Base-by-base conservation (phyloP, 2,888 invertebrate genomes). In the Diaphora mendica region DNA sequence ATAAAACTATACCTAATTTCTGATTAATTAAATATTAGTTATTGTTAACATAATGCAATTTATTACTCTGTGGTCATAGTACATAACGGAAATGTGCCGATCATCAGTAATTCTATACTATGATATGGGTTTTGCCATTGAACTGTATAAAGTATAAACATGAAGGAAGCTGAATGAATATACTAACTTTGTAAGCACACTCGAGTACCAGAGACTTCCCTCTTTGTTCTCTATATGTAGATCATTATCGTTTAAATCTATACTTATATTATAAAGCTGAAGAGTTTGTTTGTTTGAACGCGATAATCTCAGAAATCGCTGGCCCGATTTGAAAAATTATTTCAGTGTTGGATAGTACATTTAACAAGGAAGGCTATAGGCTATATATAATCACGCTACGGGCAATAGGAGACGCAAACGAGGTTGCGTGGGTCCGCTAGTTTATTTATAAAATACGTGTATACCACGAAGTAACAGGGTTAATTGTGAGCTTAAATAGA, bases 21-120 rank as follows among this genome's bases (percentile, higher is more conserved):
- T n/a, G n/a, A n/a, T n/a, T n/a, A n/a, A n/a, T n/a, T n/a, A n/a
- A n/a, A n/a, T n/a, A n/a, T n/a, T n/a, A n/a, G 4, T 48, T 48
- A 17, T 44, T 44, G 20, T 48, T 23, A 7, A 65, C n/a, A 8
- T 66, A 66, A 26, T 17, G 42, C 26, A 26, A 9, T 44, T 8
- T 17, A 44, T 2, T 20, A n/a, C 30, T 30, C 67, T 67, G 44
- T 67, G 48, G 23, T 11, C 9, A 20, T 67, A 67, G 44, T 44
- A 9, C 5, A 15, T 62, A 15, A 26, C n/a, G 9, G 11, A 30
- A 48, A 39, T 3, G 30, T 30, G 67, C 30, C 30, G 67, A 33
- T 48, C 30, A 48, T 67, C 44, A 67, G 67, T 48, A 67, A 67
- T 67, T 48, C 67, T 48, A 67, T 67, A 48, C 30, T 48, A 48